Conservation (phyloP, 2,113 vertebrate genomes). For the Alouatta palliata region DNA sequence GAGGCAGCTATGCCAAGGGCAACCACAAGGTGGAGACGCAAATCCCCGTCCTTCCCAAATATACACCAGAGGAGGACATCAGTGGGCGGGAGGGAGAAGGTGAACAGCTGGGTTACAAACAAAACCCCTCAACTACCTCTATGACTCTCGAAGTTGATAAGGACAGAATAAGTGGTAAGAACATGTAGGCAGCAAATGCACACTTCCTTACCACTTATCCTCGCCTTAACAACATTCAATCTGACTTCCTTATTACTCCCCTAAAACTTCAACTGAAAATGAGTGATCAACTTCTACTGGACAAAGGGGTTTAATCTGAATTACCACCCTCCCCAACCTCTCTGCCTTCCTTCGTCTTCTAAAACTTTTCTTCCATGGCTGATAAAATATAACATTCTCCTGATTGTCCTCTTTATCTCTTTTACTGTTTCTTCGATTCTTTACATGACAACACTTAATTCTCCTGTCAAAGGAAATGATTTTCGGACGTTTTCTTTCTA, state of each 20-base stretch:
- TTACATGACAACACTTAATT: neutral
- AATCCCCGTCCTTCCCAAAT: neutral
- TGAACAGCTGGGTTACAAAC: neutral
- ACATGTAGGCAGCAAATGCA: neutral
- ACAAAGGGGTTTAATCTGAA: neutral
- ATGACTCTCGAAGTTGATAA: neutral
- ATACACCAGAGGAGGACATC: neutral
- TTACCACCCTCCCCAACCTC: neutral
- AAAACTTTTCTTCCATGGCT: neutral
- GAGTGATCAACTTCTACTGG: neutral
- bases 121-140: neutral
- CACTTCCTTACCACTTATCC: neutral
- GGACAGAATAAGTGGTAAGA: neutral
- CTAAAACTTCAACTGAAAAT: neutral
- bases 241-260: neutral
- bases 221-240: neutral
- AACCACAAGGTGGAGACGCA: neutral
- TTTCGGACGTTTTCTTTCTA: neutral
- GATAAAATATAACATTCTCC: neutral
- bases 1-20: neutral
- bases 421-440: neutral
- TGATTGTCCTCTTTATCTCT: neutral
- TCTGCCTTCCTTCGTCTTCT: neutral
- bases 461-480: neutral
- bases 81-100: neutral